Conservation (phyloP, 2,797 vertebrate species). For the Poecilia velifera region DNA sequence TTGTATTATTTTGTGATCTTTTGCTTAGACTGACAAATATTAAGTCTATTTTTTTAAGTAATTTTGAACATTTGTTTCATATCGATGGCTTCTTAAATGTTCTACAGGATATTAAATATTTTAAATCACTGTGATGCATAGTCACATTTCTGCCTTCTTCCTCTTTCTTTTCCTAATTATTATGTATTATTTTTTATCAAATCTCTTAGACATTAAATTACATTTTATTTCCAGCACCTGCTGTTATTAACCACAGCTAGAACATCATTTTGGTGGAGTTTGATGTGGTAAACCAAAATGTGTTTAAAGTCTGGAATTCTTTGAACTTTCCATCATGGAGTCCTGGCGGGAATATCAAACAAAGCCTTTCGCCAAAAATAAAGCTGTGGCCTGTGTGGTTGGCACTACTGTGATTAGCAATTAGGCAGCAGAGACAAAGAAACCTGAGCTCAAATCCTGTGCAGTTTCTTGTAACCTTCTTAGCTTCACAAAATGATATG, state of each 20-base stretch:
- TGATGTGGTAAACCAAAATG: constrained; percentile 9
- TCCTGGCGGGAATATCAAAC: not conserved
- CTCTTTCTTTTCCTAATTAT: not conserved
- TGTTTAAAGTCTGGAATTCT: constrained; percentile 13
- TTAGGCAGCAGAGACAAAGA: constrained; percentile 13
- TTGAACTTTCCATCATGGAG: constrained; percentile 1
- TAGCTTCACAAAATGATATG: not conserved
- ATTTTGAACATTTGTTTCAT: not conserved
- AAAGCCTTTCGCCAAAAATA: constrained; percentile 10
- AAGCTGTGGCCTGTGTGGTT: not conserved
- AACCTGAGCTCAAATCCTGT: not conserved
- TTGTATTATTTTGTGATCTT: not conserved
- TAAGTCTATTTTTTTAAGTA: not conserved
- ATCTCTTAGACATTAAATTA: not conserved
- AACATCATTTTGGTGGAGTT: not conserved
- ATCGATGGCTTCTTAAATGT: not conserved
- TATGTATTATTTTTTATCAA: not conserved
- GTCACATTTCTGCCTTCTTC: not conserved
- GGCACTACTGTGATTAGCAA: constrained; percentile 16
- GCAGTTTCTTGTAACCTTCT: not conserved
- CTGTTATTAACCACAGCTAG: not conserved
- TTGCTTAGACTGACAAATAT: not conserved
- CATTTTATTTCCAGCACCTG: not conserved
- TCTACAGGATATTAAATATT: no score
- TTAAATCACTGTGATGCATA: not conserved